These are phyloP conservation scores for Ectropis grisescens DNA, from an alignment of 1,140 invertebrate species.

Conservation along the genomic window DNA sequence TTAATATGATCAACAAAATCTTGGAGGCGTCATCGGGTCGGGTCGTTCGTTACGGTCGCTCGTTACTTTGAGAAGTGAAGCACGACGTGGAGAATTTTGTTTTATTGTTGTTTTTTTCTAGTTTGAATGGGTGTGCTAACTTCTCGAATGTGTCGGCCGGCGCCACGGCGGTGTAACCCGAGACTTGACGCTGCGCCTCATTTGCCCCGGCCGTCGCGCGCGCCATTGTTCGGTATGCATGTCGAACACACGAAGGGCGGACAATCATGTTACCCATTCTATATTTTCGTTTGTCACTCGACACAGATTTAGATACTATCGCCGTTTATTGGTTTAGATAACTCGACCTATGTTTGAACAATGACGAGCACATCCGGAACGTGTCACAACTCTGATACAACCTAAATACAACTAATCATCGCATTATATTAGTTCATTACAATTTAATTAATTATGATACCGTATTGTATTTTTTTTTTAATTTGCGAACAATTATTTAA, in stretches of 20 bases:
- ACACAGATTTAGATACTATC: slow-evolving; percentile 1
- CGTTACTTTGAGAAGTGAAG: slow-evolving; percentile 42
- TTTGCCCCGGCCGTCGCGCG: slow-evolving; percentile 37
- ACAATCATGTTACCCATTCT: slow-evolving; percentile 17
- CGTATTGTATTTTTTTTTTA: too few species aligned
- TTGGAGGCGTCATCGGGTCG: too few species aligned
- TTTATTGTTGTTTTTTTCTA: slow-evolving; percentile 44
- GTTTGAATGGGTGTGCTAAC: slow-evolving; percentile 40
- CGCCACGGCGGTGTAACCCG: slow-evolving; percentile 52
- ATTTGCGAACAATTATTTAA: too few species aligned
- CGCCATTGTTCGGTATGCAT: slow-evolving; percentile 39
- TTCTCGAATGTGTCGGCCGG: slow-evolving; percentile 41
- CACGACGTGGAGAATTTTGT: slow-evolving; percentile 29
- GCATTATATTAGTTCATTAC: too few species aligned
- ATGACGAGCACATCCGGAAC: too few species aligned
- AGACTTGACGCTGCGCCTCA: slow-evolving; percentile 48
- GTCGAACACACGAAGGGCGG: slow-evolving; percentile 22
- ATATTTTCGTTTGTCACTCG: slow-evolving; percentile 6
- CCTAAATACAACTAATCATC: too few species aligned
- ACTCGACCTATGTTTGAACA: too few species aligned
- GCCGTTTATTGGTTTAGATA: too few species aligned
- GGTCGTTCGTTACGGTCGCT: slow-evolving; percentile 38
- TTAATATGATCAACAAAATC: too few species aligned
- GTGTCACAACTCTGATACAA: too few species aligned
- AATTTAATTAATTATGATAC: too few species aligned